phyloP scores from a whole-genome alignment of 2,888 invertebrate genomes.

The Xestobium rufovillosum region DNA sequence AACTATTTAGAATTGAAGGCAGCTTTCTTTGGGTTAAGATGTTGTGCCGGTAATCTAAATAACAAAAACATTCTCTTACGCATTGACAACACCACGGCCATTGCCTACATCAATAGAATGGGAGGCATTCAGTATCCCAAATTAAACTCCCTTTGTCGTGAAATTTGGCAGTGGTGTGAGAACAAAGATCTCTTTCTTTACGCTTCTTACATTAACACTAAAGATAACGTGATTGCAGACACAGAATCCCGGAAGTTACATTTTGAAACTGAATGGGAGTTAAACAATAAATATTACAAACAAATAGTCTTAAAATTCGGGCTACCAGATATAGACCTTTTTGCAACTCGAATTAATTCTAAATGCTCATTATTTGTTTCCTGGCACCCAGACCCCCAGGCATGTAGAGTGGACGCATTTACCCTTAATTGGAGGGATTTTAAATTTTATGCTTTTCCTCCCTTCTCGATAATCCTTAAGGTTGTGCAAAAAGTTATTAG shows the following conservation, averaged over 20 bases:
- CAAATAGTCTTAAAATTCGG: constrained; percentile 8
- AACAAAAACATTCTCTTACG: constrained; percentile 20
- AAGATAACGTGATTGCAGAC: constrained; percentile 17
- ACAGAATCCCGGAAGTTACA: constrained; percentile 8
- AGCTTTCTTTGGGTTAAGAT: constrained; percentile 22
- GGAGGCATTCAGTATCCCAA: constrained; percentile 21
- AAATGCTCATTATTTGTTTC: too few relatives aligned
- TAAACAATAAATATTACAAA: constrained; percentile 10
- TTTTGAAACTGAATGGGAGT: constrained; percentile 14
- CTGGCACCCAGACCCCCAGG: too few relatives aligned
- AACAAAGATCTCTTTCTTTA: constrained; percentile 21
- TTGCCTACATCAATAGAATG: constrained; percentile 24
- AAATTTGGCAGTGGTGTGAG: constrained; percentile 27
- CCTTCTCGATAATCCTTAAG: too few relatives aligned
- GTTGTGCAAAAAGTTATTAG: too few relatives aligned
- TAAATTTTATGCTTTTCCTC: constrained; percentile 22
- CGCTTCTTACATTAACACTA: too few relatives aligned
- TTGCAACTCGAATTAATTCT: constrained; percentile 11
- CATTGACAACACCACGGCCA: constrained; percentile 23
- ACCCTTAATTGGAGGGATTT: constrained; percentile 18
- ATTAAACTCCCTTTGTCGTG: constrained; percentile 20
- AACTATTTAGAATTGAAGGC: constrained; percentile 26
- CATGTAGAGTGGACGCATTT: constrained; percentile 24
- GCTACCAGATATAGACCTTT: constrained; percentile 11
- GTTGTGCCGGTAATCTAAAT: constrained; percentile 18